Percentiles rank a stretch among this genome's conserved stretches.
Conservation (phyloP, 2,113 vertebrate genomes). For the Aleadryas rufinucha region DNA sequence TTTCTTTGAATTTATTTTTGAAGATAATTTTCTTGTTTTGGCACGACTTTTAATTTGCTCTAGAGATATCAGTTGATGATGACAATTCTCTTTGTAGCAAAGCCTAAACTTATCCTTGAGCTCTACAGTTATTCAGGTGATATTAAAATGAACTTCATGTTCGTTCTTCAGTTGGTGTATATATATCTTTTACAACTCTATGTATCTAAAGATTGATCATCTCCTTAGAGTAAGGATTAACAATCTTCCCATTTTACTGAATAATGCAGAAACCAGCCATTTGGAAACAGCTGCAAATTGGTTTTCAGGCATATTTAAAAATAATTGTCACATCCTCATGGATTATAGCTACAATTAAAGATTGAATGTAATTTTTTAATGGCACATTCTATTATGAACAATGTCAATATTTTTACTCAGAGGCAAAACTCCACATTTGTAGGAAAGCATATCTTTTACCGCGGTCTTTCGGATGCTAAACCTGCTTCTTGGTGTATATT, state of each 20-base stretch:
- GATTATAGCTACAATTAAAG: background rate
- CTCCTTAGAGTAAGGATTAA: background rate
- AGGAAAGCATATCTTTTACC: background rate
- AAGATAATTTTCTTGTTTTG: background rate
- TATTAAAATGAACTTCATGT: background rate
- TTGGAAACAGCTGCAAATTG: background rate
- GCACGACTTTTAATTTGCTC: background rate
- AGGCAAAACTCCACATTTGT: background rate
- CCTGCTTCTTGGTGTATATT: background rate
- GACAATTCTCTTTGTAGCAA: background rate
- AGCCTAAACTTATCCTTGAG: background rate
- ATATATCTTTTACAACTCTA: background rate
- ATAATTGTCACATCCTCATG: background rate
- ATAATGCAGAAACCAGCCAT: background rate
- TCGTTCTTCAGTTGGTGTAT: background rate
- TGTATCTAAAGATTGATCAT: background rate
- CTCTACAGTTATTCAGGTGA: background rate
- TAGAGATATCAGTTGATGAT: background rate
- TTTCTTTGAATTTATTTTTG: conserved; percentile 30
- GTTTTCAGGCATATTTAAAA: background rate
- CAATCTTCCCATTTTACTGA: background rate
- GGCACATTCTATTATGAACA: background rate
- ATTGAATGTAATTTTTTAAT: background rate
- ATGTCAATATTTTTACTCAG: background rate
- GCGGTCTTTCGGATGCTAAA: background rate